Conservation (phyloP, 2,113 vertebrate species). For the Galbula dea region DNA sequence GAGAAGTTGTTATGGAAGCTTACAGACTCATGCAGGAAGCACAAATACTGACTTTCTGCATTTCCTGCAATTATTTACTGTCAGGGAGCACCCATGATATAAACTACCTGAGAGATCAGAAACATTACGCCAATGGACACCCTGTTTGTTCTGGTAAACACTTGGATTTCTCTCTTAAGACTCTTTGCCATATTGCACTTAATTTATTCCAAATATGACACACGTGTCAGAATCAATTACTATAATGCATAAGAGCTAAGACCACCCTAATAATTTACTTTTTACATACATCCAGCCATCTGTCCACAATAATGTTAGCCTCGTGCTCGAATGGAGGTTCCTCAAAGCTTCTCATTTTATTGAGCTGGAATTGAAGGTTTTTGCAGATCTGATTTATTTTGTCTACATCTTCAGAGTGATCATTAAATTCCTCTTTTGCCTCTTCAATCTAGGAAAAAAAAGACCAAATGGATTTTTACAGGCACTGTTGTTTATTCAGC, state of each 20-base stretch:
- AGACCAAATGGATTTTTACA: not conserved
- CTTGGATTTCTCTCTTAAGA: slow-evolving; percentile 21
- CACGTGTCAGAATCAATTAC: slow-evolving; percentile 37
- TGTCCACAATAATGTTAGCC: slow-evolving; percentile 87
- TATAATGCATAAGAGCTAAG: slow-evolving; percentile 54
- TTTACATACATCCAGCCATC: slow-evolving; percentile 91
- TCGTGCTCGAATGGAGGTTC: slow-evolving; percentile 85
- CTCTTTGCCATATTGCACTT: slow-evolving; percentile 8
- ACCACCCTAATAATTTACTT: slow-evolving; percentile 55
- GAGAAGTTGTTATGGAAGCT: not conserved
- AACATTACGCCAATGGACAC: not conserved
- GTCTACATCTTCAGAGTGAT: slow-evolving; percentile 79
- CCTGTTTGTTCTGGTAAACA: slow-evolving; percentile 2
- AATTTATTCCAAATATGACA: slow-evolving; percentile 57
- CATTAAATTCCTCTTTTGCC: slow-evolving; percentile 83
- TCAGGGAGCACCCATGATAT: not conserved
- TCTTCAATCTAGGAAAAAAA: slow-evolving; percentile 76
- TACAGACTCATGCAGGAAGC: not conserved
- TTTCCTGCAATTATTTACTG: not conserved
- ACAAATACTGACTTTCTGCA: not conserved
- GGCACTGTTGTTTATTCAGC: not conserved
- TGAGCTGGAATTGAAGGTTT: slow-evolving; percentile 88
- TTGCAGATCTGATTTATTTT: slow-evolving; percentile 85
- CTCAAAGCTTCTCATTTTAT: slow-evolving; percentile 87
- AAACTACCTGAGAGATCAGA: not conserved